Percentiles rank a stretch among this genome's conserved stretches.
Conservation (phyloP, 2,888 invertebrate genomes). For the Coleophora flavipennella region DNA sequence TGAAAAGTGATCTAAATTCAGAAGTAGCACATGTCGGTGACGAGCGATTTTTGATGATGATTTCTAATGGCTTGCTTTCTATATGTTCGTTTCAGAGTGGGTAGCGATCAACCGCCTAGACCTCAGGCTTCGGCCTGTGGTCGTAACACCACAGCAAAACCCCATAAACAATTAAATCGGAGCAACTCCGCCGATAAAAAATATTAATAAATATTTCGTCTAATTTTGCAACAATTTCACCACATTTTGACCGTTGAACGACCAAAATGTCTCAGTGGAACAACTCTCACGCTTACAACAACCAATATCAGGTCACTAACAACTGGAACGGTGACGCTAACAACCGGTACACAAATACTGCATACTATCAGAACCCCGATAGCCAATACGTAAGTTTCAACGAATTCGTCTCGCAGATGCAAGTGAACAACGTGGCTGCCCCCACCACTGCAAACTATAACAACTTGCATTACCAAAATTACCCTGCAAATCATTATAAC, state of each 20-base stretch:
- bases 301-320: slow-evolving; percentile 44
- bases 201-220: slow-evolving; percentile 6
- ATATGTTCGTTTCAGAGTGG: slow-evolving; percentile 31
- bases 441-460: slow-evolving; percentile 31
- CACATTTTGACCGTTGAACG: slow-evolving; percentile 19
- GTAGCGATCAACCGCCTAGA: slow-evolving; percentile 23
- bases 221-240: slow-evolving; percentile 29
- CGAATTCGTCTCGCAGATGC: slow-evolving; percentile 59
- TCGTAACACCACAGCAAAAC: slow-evolving; percentile 20
- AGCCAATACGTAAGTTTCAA: slow-evolving; percentile 61
- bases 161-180: slow-evolving; percentile 19
- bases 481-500: slow-evolving; percentile 39
- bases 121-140: slow-evolving; percentile 67
- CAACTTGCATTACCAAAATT: slow-evolving; percentile 46
- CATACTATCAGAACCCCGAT: slow-evolving; percentile 41
- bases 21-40: slow-evolving; percentile 42
- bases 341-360: slow-evolving; percentile 43
- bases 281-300: slow-evolving; percentile 52
- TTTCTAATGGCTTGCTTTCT: slow-evolving; percentile 3
- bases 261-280: slow-evolving; percentile 62
- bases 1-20: slow-evolving; percentile 9
- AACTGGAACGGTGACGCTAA: slow-evolving; percentile 49
- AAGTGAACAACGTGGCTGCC: slow-evolving; percentile 30
- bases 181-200: slow-evolving; percentile 5
- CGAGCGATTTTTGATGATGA: slow-evolving; percentile 7